Base-by-base conservation (phyloP, 2,113 vertebrate species). In the Bambusicola thoracicus region DNA sequence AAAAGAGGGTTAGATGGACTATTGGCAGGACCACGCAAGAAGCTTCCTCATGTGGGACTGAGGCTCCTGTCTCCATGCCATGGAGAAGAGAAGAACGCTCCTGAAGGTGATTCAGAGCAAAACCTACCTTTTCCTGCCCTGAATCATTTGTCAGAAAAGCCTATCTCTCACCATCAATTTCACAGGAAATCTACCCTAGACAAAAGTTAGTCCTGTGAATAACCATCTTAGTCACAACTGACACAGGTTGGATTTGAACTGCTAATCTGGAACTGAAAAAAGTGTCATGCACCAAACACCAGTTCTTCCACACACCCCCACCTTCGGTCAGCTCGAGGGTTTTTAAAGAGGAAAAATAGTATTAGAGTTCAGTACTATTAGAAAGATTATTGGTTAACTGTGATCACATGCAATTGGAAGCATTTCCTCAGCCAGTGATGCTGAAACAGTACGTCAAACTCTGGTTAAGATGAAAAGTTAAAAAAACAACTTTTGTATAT, bases 391-490 rank as follows among this genome's bases (percentile, higher is more conserved):
- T 90, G 61, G 89, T 89, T 89, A 69, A 81, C 85, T 94, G 70
- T 93, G 87, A 94, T 95, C 93, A 81, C 32, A 75, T 36, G 41
- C 68, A 95, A 85, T 46, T 81, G 87, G 89, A 93, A 95, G 94
- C 65, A 89, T 95, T 95, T 97, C 87, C 82, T 96, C 89, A 94
- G 75, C 32, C 77, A 73, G 89, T 72, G 82, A 61, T 86, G 73
- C 1, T 81, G 73, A 75, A 91, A 87, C 53, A 86, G 44, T 49
- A 87, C 8, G 36, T 95, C 94, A 95, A 91, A 41, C n/a, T 85
- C 80, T 95, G 92, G 87, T 94, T 95, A 95, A 94, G 89, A 94
- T 85, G 76, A 96, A 80, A 95, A 94, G 72, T 97, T 95, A 96
- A 95, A 85, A 94, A 96, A 95, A 95, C 63, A 79, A 88, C 62